Evolutionary conservation across 2,797 vertebrate species (phyloP).

Genomic region (Saxicola maurus): DNA sequence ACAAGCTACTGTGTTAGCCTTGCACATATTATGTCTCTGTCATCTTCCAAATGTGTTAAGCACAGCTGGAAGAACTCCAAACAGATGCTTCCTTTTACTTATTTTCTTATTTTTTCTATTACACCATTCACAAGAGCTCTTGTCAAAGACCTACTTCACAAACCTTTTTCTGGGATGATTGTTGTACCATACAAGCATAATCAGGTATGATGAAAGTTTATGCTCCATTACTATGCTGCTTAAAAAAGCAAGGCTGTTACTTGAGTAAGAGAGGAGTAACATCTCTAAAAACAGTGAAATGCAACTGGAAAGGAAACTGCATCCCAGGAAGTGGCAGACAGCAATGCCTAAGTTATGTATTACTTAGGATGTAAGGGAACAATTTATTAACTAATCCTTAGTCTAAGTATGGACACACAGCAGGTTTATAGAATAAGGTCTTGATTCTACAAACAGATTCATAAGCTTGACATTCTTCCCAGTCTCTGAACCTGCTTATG

Average conservation of each 20-base stretch:
- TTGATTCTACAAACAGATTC: not conserved
- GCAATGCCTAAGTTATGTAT: not conserved
- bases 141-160: not conserved
- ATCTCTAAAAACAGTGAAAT: not conserved
- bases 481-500: not conserved
- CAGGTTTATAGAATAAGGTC: not conserved
- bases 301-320: not conserved
- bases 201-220: not conserved
- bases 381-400: not conserved
- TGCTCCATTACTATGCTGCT: not conserved
- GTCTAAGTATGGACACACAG: not conserved
- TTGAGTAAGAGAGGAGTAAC: not conserved
- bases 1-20: constrained; percentile 1
- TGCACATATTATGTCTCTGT: not conserved
- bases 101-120: not conserved
- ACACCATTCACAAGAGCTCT: not conserved
- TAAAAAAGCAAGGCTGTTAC: not conserved
- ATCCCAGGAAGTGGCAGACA: not conserved
- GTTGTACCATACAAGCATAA: fast-evolving
- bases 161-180: not conserved
- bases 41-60: constrained; percentile 37
- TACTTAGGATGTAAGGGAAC: not conserved
- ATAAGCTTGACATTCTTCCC: not conserved
- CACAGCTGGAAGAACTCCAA: constrained; percentile 15
- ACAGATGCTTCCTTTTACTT: constrained; percentile 28